Conservation (phyloP, 2,113 vertebrate genomes). For the Columba janthina region DNA sequence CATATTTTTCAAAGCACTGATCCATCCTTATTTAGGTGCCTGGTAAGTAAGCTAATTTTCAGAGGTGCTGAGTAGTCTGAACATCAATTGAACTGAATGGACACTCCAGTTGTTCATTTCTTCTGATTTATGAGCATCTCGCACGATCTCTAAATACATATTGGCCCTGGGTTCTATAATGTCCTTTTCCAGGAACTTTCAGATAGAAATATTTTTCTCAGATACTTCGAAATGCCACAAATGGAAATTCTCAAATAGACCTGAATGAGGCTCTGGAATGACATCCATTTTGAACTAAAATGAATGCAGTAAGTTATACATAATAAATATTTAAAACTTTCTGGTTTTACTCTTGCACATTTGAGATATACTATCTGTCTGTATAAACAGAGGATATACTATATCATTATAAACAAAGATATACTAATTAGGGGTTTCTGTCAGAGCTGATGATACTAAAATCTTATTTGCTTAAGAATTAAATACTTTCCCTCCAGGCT, state of each 20-base stretch:
- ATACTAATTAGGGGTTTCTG: constrained; percentile 27
- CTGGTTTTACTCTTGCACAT: neutral
- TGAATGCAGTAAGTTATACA: neutral
- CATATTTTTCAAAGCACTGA: neutral
- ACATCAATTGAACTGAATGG: neutral
- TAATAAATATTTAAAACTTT: constrained; percentile 13
- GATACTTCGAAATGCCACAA: constrained; percentile 2
- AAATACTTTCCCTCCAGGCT: neutral
- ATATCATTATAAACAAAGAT: neutral
- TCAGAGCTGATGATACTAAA: constrained; percentile 20
- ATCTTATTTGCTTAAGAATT: neutral
- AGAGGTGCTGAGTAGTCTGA: neutral
- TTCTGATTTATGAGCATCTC: neutral
- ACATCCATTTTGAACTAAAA: constrained; percentile 29
- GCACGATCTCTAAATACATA: neutral
- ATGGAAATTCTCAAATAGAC: neutral
- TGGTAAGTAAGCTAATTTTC: neutral
- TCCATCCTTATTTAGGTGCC: neutral
- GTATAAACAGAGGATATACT: constrained; percentile 3
- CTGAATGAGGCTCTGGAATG: neutral
- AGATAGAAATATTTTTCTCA: constrained; percentile 21
- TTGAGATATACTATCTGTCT: neutral
- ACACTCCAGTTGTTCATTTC: neutral
- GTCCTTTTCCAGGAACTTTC: neutral
- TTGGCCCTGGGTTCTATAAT: neutral